Percentiles rank a stretch among this genome's conserved stretches.
Conservation (phyloP, 2,797 vertebrate species). For the Thalassophryne amazonica region DNA sequence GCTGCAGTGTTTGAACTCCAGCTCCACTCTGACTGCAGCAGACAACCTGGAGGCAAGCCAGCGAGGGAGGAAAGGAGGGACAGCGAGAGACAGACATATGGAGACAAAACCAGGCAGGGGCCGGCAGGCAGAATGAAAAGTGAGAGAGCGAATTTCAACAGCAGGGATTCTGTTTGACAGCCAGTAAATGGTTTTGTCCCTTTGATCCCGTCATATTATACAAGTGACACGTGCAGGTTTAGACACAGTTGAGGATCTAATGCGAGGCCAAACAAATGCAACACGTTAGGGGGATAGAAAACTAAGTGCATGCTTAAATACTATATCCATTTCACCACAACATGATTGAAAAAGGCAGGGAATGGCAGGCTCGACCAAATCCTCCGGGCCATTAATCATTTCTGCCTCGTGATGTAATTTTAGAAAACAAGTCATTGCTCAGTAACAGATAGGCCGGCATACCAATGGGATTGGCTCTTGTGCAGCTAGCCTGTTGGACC, state of each 20-base stretch:
- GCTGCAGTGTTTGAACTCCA: conserved; percentile 70
- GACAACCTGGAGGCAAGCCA: conserved; percentile 72
- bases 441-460: conserved; percentile 52
- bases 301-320: conserved; percentile 60
- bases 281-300: conserved; percentile 18
- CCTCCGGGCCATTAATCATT: conserved; percentile 72
- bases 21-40: conserved; percentile 66
- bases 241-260: conserved; percentile 21
- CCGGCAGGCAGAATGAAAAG: conserved; percentile 30
- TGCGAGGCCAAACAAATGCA: conserved; percentile 28
- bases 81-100: neutral
- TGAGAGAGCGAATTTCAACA: conserved; percentile 32
- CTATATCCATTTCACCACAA: conserved; percentile 69
- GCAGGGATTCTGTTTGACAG: conserved; percentile 52
- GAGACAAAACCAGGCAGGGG: neutral
- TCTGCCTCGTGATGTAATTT: conserved; percentile 65
- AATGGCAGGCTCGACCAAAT: conserved; percentile 56
- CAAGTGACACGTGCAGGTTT: conserved; percentile 28
- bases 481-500: conserved; percentile 25
- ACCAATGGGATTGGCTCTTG: conserved; percentile 25
- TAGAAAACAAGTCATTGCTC: conserved; percentile 57
- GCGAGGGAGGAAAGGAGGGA: conserved; percentile 20
- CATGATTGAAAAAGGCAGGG: conserved; percentile 64
- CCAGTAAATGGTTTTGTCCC: conserved; percentile 45
- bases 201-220: conserved; percentile 53